These are phyloP conservation scores for Orthosia cruda DNA, from an alignment of 2,888 invertebrate species.

Conservation along the genomic window DNA sequence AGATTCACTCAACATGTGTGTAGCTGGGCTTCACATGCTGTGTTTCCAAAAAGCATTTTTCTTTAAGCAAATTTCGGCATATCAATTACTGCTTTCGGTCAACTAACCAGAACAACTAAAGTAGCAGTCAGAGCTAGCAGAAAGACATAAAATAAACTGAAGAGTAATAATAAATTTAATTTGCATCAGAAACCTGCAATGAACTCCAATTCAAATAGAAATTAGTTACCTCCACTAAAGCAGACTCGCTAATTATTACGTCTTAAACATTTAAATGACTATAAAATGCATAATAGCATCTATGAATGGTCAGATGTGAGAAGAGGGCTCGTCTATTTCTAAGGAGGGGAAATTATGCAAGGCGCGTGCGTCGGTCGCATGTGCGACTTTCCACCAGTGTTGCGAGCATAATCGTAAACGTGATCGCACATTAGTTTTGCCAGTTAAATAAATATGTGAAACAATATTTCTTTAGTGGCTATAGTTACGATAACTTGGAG, in stretches of 20 bases:
- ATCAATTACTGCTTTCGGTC: not conserved
- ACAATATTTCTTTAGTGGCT: slow-evolving; percentile 69
- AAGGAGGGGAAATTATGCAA: slow-evolving; percentile 72
- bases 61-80: not conserved
- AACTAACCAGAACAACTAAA: not conserved
- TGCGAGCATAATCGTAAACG: slow-evolving; percentile 77
- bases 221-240: slow-evolving; percentile 29
- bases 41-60: not conserved
- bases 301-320: slow-evolving; percentile 49
- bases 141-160: slow-evolving; percentile 7
- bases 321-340: slow-evolving; percentile 55
- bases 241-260: slow-evolving; percentile 31
- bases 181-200: slow-evolving; percentile 4
- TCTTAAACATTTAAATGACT: slow-evolving; percentile 34
- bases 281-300: slow-evolving; percentile 33
- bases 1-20: no score
- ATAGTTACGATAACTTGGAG: slow-evolving; percentile 53
- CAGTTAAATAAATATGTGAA: slow-evolving; percentile 81
- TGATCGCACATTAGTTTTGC: slow-evolving; percentile 85
- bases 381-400: slow-evolving; percentile 64
- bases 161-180: not conserved
- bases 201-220: slow-evolving; percentile 42
- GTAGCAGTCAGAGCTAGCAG: not conserved
- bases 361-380: slow-evolving; percentile 60
- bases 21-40: no score